Conservation (phyloP, 2,113 vertebrate genomes). For the Edolisoma coerulescens region DNA sequence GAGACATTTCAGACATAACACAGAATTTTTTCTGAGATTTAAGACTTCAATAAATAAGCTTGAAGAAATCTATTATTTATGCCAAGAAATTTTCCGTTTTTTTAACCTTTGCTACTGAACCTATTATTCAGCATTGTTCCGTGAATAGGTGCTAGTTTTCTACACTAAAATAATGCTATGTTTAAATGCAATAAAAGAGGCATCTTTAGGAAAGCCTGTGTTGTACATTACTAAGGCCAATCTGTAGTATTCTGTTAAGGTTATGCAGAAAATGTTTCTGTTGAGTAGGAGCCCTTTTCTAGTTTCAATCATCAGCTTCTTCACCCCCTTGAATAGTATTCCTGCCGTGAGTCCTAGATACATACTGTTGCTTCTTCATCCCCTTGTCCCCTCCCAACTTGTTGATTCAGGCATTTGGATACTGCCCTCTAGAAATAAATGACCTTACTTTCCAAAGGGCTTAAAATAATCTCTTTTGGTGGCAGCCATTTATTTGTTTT, state of each 20-base stretch:
- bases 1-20: neutral
- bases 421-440: neutral
- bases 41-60: neutral
- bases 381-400: accelerated
- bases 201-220: neutral
- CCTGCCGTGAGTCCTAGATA: neutral
- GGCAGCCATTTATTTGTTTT: neutral
- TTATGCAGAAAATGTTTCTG: neutral
- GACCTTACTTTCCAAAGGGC: neutral
- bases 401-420: neutral
- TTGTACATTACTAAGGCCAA: neutral
- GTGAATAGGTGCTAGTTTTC: neutral
- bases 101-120: neutral
- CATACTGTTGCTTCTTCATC: neutral
- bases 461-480: neutral
- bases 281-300: neutral
- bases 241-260: neutral
- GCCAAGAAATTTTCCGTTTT: neutral
- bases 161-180: too few species aligned
- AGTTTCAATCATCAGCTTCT: accelerated
- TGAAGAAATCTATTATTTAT: constrained; percentile 39
- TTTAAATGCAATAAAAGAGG: neutral
- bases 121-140: neutral
- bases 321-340: neutral
- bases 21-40: neutral